Evolutionary conservation across 2,797 vertebrate genomes (phyloP).

Genomic region (Buphagus erythrorhynchus): DNA sequence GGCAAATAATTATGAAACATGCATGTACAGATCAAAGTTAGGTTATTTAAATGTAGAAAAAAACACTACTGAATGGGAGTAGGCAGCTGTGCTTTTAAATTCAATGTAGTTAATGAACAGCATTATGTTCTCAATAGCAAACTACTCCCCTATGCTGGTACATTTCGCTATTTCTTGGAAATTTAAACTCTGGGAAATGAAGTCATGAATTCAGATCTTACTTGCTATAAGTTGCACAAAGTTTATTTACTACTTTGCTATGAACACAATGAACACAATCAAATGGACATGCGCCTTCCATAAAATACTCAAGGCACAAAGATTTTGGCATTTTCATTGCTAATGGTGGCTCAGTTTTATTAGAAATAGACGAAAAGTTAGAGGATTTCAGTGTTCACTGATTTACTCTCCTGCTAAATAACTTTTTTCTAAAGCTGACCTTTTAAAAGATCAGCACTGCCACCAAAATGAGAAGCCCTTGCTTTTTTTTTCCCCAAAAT

Average conservation of each 20-base stretch:
- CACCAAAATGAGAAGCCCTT: neutral
- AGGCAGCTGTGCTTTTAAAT: neutral
- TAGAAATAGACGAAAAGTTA: neutral
- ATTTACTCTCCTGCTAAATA: neutral
- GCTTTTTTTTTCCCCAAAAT: neutral
- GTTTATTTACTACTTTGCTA: neutral
- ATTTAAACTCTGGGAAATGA: neutral
- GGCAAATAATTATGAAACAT: slow-evolving; percentile 37
- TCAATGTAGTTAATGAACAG: neutral
- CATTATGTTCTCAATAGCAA: neutral
- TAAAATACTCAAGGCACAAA: neutral
- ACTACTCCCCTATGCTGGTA: neutral
- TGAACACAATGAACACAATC: neutral
- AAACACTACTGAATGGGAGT: neutral
- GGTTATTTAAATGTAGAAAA: neutral
- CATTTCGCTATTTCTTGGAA: slow-evolving; percentile 13
- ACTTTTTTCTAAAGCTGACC: neutral
- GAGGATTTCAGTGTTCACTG: neutral
- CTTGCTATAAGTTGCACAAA: neutral
- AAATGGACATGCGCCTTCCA: neutral
- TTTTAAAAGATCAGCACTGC: neutral
- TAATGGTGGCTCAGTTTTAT: neutral
- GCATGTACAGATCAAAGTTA: neutral
- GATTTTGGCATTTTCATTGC: neutral
- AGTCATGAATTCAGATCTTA: neutral